Percentiles rank a stretch among this genome's conserved stretches.
phyloP scores from a whole-genome alignment of 2,113 vertebrate species.

The Ancistrus triradiatus region DNA sequence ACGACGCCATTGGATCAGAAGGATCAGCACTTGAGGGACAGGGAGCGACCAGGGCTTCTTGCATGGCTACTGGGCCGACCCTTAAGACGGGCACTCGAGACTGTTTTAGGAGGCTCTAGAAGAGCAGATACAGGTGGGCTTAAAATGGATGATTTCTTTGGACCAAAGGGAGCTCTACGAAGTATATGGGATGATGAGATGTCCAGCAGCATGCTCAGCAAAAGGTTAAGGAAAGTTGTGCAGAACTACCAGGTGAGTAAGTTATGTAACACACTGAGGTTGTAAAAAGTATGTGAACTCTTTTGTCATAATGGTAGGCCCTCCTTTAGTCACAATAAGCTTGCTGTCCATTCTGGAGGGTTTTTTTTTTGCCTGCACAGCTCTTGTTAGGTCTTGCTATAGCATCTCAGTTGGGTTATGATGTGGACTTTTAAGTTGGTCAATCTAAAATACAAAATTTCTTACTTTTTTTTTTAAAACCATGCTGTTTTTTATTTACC shows the following conservation, averaged over 20 bases:
- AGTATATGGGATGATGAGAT: slow-evolving; percentile 72
- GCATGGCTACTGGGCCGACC: slow-evolving; percentile 58
- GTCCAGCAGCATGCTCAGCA: slow-evolving; percentile 68
- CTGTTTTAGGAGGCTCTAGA: slow-evolving; percentile 54
- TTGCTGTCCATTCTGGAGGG: too few species aligned
- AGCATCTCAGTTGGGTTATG: too few species aligned
- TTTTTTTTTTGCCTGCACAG: too few species aligned
- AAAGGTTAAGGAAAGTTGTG: slow-evolving; percentile 68
- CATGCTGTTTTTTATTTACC: too few species aligned
- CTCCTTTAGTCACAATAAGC: too few species aligned
- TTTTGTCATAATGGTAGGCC: too few species aligned
- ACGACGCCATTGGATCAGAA: slow-evolving; percentile 38
- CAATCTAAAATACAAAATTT: too few species aligned
- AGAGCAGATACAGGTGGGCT: slow-evolving; percentile 48
- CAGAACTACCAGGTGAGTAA: slow-evolving; percentile 72
- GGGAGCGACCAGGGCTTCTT: slow-evolving; percentile 52
- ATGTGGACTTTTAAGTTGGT: too few species aligned
- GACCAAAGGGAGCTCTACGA: slow-evolving; percentile 52
- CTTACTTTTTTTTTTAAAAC: too few species aligned
- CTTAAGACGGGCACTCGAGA: slow-evolving; percentile 57
- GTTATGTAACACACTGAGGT: too few species aligned
- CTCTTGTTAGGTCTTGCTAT: too few species aligned
- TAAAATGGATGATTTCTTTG: slow-evolving; percentile 59
- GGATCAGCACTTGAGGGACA: slow-evolving; percentile 25
- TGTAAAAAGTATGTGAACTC: too few species aligned